Percentiles rank a stretch among this genome's conserved stretches.
Evolutionary conservation across 2,888 invertebrate species (phyloP).

Genomic region (Spodoptera littoralis): DNA sequence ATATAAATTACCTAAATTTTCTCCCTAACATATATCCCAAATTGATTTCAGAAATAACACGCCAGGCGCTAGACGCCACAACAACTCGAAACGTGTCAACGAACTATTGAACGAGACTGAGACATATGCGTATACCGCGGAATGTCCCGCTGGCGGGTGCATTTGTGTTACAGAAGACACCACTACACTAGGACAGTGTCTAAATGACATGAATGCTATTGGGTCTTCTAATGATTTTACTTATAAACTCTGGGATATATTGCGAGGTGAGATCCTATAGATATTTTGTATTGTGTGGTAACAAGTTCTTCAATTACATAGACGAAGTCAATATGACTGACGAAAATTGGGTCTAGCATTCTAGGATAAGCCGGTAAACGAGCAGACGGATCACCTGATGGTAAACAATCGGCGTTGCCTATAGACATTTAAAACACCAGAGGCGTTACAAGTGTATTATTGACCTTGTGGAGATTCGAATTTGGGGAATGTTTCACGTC

Average conservation of each 20-base stretch:
- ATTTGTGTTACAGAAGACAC: conserved; percentile 82
- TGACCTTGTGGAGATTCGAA: too few species aligned
- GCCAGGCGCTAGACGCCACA: conserved; percentile 66
- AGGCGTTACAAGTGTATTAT: too few species aligned
- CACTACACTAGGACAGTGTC: conserved; percentile 72
- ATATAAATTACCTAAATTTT: too few species aligned
- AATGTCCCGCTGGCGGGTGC: conserved; percentile 81
- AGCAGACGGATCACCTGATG: too few species aligned
- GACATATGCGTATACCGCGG: conserved; percentile 81
- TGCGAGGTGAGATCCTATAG: conserved; percentile 71
- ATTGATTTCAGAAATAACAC: conserved; percentile 66
- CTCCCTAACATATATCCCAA: background rate
- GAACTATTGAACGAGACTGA: conserved; percentile 81
- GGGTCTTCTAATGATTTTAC: conserved; percentile 87
- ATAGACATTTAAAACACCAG: too few species aligned
- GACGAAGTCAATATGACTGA: too few species aligned
- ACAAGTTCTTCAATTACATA: too few species aligned
- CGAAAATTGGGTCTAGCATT: too few species aligned
- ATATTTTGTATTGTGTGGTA: too few species aligned
- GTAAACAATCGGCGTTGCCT: too few species aligned
- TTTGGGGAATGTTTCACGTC: too few species aligned
- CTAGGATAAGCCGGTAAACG: too few species aligned
- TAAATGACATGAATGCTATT: conserved; percentile 66
- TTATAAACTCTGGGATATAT: conserved; percentile 84
- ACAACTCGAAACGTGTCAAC: conserved; percentile 74